These are phyloP conservation scores for Parnassius smintheus DNA, from an alignment of 2,888 invertebrate species.

Conservation along the genomic window DNA sequence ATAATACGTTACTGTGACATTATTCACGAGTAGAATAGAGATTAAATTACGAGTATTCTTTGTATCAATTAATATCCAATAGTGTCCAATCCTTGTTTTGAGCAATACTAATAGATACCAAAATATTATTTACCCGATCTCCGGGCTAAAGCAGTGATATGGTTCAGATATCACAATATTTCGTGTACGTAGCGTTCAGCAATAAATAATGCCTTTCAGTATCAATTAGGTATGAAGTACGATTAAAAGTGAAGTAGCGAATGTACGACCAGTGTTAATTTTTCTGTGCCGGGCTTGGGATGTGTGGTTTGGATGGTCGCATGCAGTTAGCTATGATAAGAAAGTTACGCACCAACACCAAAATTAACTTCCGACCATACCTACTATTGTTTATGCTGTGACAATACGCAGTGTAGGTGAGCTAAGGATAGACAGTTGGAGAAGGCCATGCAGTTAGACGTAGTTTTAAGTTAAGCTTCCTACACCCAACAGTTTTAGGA, in stretches of 20 bases:
- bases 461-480: slow-evolving; percentile 44
- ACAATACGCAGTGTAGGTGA: slow-evolving; percentile 36
- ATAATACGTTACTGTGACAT: slow-evolving; percentile 41
- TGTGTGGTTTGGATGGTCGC: slow-evolving; percentile 55
- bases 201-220: slow-evolving; percentile 2
- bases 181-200: slow-evolving; percentile 35
- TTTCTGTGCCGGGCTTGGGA: slow-evolving; percentile 51
- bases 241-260: slow-evolving; percentile 1
- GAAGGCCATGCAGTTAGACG: slow-evolving; percentile 58
- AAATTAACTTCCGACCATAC: no score
- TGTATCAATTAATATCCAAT: slow-evolving; percentile 52
- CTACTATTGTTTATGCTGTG: slow-evolving; percentile 18
- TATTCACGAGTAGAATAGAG: slow-evolving; percentile 38
- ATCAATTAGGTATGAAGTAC: not conserved
- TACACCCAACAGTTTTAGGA: slow-evolving; percentile 32
- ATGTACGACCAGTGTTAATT: not conserved
- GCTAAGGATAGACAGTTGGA: slow-evolving; percentile 43
- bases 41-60: slow-evolving; percentile 49
- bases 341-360: slow-evolving; percentile 58
- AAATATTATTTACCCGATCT: slow-evolving; percentile 57
- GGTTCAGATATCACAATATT: slow-evolving; percentile 65
- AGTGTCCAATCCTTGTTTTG: slow-evolving; percentile 60
- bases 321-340: slow-evolving; percentile 53
- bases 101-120: slow-evolving; percentile 75
- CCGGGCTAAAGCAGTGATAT: slow-evolving; percentile 70